Evolutionary conservation across 2,797 vertebrate species (phyloP), one percentile per base, ranked within the genome.

Genomic region (Helarctos malayanus): DNA sequence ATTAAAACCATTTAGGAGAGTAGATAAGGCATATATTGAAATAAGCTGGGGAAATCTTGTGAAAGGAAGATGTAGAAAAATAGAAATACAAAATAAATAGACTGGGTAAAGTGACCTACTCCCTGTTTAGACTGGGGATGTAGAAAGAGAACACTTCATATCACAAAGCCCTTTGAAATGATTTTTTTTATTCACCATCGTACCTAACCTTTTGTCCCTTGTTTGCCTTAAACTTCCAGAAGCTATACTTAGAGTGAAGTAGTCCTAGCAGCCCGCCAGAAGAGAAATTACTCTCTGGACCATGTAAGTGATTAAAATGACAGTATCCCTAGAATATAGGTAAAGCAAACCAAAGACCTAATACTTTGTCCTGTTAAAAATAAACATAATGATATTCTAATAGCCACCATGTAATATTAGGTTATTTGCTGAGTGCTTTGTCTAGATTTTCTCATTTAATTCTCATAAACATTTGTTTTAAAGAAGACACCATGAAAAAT

Each of bases 1-100:
- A 29, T 86, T 95, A 89, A 97, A 83, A 27, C 75, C 35, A 89
- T n/a, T 75, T 69, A 83, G 61, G 47, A 68, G 47, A 92, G 21
- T 45, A 91, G 7, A 21, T 41, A 47, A 93, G 56, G 56, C 25
- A 82, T 47, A 57, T 25, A 35, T 49, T 84, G 65, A 49, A 87
- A 69, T 81, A 68, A 25, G 9, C 47, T 29, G 4, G 65, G 49
- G 14, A 14, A 91, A 89, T 47, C 12, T 52, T 47, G 19, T 79
- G 21, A 73, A 49, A 81, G 41, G 65, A 96, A 82, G 47, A 59
- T 25, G 18, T 45, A 85, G 61, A 79, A 78, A 80, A 45, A 23
- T 35, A 89, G 10, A 71, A 94, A 83, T 38, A 61, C 18, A 45
- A 79, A 63, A 52, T 57, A 32, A 52, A 61, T 75, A 32, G 29